Evolutionary conservation across 2,888 invertebrate genomes (phyloP), one percentile per base, ranked within the genome.

Genomic region (Phasia obesa): DNA sequence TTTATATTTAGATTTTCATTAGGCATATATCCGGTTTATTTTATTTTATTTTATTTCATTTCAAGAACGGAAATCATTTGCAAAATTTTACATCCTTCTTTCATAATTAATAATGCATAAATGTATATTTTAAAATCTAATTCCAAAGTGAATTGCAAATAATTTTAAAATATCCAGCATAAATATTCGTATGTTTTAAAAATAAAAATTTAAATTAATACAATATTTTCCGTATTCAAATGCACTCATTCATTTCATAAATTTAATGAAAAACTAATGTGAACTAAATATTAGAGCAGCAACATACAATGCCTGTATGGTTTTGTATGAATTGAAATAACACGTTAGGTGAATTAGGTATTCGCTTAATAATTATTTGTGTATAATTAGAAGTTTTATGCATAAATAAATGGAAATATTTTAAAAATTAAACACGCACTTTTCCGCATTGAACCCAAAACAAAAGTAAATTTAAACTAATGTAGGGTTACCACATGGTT

Each of bases 371-470:
- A n/a, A 59, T 53, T 62, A 21, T 62, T 53, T 60, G 17, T 67
- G 25, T 74, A 55, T 57, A 67, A 74, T 67, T 67, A 60, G 35
- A 11, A 11, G 7, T 69, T 80, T 62, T 74, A 74, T 74, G 73
- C 67, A 80, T 80, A 80, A 67, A 77, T 70, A 64, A 70, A 35
- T 70, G 44, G 17, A 77, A 77, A 80, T 69, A 74, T 80, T 74
- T 74, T 81, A 85, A 84, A 85, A 85, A 85, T 65, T 84, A 60
- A 87, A 77, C 87, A 87, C 87, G 87, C 88, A 87, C 86, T 84
- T 84, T 82, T 79, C 85, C 79, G 85, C 81, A 83, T 76, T 79
- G 71, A 76, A 76, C 74, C 74, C 65, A 57, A 82, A n/a, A 59
- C 74, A 59, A 59, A 35, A 57, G 17, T 65, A 70, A 55, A 49